Evolutionary conservation across 1,140 invertebrate species (phyloP).

Genomic region (Aplysia californica): DNA sequence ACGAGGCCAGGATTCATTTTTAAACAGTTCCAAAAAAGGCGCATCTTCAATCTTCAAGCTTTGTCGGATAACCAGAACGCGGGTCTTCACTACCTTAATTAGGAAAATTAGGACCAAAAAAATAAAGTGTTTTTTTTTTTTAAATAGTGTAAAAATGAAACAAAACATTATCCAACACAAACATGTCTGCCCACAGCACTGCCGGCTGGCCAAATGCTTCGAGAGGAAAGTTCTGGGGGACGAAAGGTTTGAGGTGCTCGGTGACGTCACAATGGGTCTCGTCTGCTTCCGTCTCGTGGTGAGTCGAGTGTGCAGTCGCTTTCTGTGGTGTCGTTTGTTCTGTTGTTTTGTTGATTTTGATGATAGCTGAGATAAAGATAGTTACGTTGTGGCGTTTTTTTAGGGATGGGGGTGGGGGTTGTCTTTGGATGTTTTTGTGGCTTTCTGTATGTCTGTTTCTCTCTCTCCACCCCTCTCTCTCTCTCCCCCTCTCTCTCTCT

Average conservation of each 20-base stretch:
- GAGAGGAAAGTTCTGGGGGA: conserved; percentile 87
- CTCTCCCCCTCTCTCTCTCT: background rate
- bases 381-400: background rate
- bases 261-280: conserved; percentile 92
- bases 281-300: conserved; percentile 92
- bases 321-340: background rate
- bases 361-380: too few species aligned
- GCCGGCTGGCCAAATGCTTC: conserved; percentile 92
- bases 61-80: too few species aligned
- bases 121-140: too few species aligned
- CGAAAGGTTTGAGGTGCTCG: conserved; percentile 92
- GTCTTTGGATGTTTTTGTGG: background rate
- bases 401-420: too few species aligned
- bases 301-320: conserved; percentile 42
- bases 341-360: too few species aligned
- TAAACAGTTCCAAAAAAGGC: too few species aligned
- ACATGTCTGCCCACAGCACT: conserved; percentile 82
- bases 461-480: background rate
- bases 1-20: too few species aligned
- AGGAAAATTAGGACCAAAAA: too few species aligned
- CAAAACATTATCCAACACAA: too few species aligned
- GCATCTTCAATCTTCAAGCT: too few species aligned
- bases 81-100: too few species aligned
- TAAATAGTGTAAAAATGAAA: too few species aligned
- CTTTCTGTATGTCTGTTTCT: background rate